Conservation (phyloP, 2,113 vertebrate genomes). For the Menura novaehollandiae region DNA sequence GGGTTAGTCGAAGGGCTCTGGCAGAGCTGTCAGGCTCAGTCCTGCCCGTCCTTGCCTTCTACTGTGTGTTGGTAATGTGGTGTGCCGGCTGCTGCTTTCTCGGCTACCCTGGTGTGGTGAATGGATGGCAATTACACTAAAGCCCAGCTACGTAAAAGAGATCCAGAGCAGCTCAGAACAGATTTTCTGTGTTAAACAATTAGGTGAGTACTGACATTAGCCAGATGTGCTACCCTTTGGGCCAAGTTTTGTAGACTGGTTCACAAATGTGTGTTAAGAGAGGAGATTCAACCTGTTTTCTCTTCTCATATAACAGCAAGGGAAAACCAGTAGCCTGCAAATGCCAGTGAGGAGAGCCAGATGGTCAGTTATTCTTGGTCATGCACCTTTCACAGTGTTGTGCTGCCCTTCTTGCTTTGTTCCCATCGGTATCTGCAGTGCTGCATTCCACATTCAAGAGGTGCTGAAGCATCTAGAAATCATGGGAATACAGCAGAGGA, state of each 20-base stretch:
- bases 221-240: not conserved
- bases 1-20: constrained; percentile 25
- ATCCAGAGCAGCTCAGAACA: not conserved
- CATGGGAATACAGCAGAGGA: not conserved
- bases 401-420: constrained; percentile 13
- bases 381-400: not conserved
- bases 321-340: not conserved
- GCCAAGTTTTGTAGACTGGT: not conserved
- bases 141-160: not conserved
- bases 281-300: not conserved
- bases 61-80: not conserved
- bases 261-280: not conserved
- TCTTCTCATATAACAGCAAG: not conserved
- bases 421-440: not conserved
- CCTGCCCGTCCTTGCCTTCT: not conserved
- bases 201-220: not conserved
- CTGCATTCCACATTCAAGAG: not conserved
- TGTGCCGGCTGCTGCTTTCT: not conserved
- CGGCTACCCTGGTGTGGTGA: not conserved
- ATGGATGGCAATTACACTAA: not conserved
- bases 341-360: not conserved
- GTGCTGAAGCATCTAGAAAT: not conserved
- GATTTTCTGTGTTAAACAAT: not conserved
- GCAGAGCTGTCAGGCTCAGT: not conserved
- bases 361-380: not conserved